These are phyloP conservation scores for Metopolophium dirhodum DNA, from an alignment of 1,140 invertebrate genomes.

Conservation along the genomic window DNA sequence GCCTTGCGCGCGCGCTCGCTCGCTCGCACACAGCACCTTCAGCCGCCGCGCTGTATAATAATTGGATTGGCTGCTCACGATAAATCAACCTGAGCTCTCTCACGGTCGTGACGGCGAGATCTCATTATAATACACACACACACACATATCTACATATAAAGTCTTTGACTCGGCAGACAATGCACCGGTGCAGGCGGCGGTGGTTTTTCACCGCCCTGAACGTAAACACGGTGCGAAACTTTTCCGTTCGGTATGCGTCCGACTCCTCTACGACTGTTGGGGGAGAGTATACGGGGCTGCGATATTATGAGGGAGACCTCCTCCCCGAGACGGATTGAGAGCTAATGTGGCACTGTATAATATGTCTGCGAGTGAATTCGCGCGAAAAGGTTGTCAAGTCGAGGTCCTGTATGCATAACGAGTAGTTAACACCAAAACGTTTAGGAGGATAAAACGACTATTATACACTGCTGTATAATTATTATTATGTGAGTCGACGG, in stretches of 20 bases:
- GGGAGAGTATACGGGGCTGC: no score
- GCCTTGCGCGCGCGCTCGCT: not conserved
- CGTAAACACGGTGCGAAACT: not conserved
- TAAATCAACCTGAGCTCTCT: constrained; percentile 49
- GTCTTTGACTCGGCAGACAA: constrained; percentile 26
- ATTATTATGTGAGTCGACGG: no score
- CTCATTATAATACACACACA: constrained; percentile 43
- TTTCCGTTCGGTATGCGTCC: not conserved
- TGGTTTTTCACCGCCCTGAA: not conserved
- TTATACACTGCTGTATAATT: no score
- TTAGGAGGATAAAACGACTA: no score
- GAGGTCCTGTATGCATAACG: no score
- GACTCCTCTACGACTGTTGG: not conserved
- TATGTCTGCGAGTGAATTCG: no score
- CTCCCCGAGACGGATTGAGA: not conserved
- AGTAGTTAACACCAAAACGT: no score
- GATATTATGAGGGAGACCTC: not conserved
- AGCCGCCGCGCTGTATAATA: constrained; percentile 39
- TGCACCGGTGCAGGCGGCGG: not conserved
- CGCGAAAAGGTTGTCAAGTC: no score
- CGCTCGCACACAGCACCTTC: constrained; percentile 17
- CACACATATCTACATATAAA: not conserved
- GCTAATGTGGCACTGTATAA: no score
- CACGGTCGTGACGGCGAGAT: constrained; percentile 52
- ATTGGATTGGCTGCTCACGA: constrained; percentile 56